Conservation (phyloP, 2,113 vertebrate genomes). For the Tyrannus savana region DNA sequence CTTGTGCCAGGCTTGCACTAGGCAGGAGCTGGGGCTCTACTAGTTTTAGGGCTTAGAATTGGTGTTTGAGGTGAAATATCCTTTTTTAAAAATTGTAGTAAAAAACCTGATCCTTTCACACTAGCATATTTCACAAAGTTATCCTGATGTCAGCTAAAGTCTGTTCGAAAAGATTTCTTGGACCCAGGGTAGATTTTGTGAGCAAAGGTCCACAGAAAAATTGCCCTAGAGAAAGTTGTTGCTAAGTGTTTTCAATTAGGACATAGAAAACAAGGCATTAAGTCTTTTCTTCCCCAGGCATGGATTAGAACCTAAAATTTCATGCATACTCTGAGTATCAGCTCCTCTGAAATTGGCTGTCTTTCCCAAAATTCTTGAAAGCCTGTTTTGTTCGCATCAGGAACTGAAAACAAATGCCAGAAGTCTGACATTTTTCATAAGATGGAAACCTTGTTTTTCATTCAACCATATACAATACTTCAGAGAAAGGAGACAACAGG, state of each 20-base stretch:
- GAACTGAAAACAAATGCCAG: background rate
- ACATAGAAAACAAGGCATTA: background rate
- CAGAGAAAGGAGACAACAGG: background rate
- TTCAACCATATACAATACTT: background rate
- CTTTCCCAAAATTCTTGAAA: background rate
- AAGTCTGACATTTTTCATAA: conserved; percentile 32
- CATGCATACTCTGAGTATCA: background rate
- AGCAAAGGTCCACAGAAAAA: background rate
- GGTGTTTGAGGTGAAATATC: background rate
- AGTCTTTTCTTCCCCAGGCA: background rate
- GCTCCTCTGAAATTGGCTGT: background rate
- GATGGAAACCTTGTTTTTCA: conserved; percentile 22
- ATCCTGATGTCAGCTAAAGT: background rate
- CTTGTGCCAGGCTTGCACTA: background rate
- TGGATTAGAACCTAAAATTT: background rate
- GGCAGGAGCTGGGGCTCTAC: background rate
- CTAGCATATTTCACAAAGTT: background rate
- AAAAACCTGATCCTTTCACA: background rate
- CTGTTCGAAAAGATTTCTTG: background rate
- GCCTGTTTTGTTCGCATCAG: background rate
- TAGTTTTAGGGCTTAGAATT: background rate
- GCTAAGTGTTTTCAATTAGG: background rate
- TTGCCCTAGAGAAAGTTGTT: background rate
- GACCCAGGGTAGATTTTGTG: background rate
- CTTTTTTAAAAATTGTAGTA: background rate